Base-by-base conservation (phyloP, 2,888 invertebrate species). In the Microchrysa polita region DNA sequence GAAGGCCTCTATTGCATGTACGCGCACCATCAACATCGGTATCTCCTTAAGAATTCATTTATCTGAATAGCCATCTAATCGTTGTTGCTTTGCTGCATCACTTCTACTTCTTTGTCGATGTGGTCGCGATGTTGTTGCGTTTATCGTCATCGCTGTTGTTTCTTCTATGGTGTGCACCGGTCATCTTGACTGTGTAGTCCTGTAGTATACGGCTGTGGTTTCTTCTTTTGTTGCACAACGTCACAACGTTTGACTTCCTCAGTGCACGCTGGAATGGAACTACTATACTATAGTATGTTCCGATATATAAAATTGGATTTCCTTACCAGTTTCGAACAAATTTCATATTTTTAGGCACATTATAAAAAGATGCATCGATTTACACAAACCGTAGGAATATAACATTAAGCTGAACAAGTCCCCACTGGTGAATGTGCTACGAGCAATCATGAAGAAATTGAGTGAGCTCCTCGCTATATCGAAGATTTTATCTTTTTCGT, bases 1-100 rank as follows among this genome's bases (percentile, higher is more conserved):
- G 9, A n/a, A n/a, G 48, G 42, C 10, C 40, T n/a, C 27, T 48
- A 55, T 22, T 55, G 55, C 69, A n/a, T n/a, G n/a, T n/a, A n/a
- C n/a, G n/a, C n/a, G n/a, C n/a, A 57, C 2, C 57, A 12, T 57
- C 69, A 16, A 16, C 61, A n/a, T 65, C 42, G 48, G 40, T n/a
- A 61, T 16, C 40, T 27, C 16, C 40, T 23, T 52, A 22, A 67
- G 22, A 12, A 34, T 16, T 52, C 57, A 57, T 69, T 52, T 69
- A 57, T 69, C 69, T 57, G 34, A 34, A 40, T 18, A 20, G 57
- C 34, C 55, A 57, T 69, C 57, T 69, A 48, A 12, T 69, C 69
- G 44, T 57, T 27, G 10, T 22, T 27, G n/a, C 18, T 53, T 57
- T 27, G 10, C 14, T 27, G n/a, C 18, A 27, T 53, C 22, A 18